A percentile compares a stretch with the other conserved stretches of the same genome.
phyloP scores from a whole-genome alignment of 2,797 vertebrate species.

The Carapus acus region DNA sequence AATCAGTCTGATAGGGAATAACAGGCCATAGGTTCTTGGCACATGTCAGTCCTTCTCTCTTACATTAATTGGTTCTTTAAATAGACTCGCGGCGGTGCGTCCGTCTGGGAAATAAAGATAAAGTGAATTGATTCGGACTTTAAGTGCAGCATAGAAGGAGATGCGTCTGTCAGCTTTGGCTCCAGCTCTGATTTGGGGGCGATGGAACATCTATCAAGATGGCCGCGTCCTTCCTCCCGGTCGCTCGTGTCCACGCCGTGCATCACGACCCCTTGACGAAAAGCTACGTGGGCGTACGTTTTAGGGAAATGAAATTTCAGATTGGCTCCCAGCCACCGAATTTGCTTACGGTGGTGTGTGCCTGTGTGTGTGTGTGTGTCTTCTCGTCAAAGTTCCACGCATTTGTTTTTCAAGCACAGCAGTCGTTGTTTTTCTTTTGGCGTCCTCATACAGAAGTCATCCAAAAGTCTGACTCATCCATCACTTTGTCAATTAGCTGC shows the following conservation, averaged over 20 bases:
- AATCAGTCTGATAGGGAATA: slow-evolving; percentile 57
- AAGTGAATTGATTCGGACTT: slow-evolving; percentile 43
- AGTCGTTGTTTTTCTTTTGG: slow-evolving; percentile 14
- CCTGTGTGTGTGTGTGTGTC: too few relatives aligned
- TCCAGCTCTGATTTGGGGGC: slow-evolving; percentile 31
- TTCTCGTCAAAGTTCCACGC: slow-evolving; percentile 15
- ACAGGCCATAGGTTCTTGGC: slow-evolving; percentile 53
- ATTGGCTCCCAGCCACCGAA: slow-evolving; percentile 15
- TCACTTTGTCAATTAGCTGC: slow-evolving; percentile 6
- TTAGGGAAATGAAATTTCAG: slow-evolving; percentile 33
- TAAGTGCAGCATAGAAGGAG: slow-evolving; percentile 41
- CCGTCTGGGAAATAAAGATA: slow-evolving; percentile 11
- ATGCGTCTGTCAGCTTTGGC: slow-evolving; percentile 46
- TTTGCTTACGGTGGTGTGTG: slow-evolving; percentile 11
- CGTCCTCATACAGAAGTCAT: background rate
- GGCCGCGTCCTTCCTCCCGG: slow-evolving; percentile 18
- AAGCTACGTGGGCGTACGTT: slow-evolving; percentile 3
- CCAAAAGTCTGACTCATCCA: slow-evolving; percentile 13
- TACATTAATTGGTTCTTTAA: slow-evolving; percentile 65
- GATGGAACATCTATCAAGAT: slow-evolving; percentile 44
- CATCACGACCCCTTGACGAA: slow-evolving; percentile 36
- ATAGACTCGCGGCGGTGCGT: slow-evolving; percentile 35
- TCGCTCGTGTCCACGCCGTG: slow-evolving; percentile 25
- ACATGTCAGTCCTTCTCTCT: slow-evolving; percentile 58
- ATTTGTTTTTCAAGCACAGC: slow-evolving; percentile 2